These are phyloP conservation scores for Hylyphantes graminicola DNA, from an alignment of 1,140 invertebrate species.

Conservation along the genomic window DNA sequence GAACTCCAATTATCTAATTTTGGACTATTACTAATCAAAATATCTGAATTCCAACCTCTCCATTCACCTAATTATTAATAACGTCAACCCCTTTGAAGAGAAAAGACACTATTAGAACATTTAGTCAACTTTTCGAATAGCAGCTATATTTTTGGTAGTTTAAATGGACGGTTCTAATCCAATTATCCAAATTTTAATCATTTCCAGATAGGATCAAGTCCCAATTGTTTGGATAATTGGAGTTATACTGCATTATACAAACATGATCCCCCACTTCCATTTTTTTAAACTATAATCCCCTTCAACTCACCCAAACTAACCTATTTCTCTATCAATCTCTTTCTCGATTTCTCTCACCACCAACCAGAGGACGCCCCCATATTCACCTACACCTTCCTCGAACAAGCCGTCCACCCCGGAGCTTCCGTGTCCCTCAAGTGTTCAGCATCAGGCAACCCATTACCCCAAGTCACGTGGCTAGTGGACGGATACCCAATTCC, in stretches of 20 bases:
- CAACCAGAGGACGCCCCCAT: slow-evolving; percentile 54
- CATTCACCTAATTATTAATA: too few species aligned
- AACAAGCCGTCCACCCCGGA: slow-evolving; percentile 62
- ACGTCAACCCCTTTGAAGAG: too few species aligned
- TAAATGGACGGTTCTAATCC: too few species aligned
- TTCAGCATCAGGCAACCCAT: slow-evolving; percentile 62
- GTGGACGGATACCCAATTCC: slow-evolving; percentile 61
- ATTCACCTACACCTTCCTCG: slow-evolving; percentile 58
- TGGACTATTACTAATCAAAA: too few species aligned
- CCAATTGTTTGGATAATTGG: not conserved
- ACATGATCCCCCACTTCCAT: too few species aligned
- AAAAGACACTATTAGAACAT: too few species aligned
- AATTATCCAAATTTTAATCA: too few species aligned
- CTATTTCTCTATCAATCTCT: not conserved
- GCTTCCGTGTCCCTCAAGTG: slow-evolving; percentile 63
- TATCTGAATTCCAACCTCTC: too few species aligned
- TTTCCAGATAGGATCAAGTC: too few species aligned
- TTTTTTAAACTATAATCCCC: not conserved
- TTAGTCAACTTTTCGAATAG: too few species aligned
- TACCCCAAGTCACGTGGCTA: slow-evolving; percentile 63
- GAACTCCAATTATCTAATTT: too few species aligned
- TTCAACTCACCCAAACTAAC: not conserved
- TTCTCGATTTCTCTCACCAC: not conserved
- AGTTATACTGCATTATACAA: not conserved
- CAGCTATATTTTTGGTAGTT: too few species aligned